Base-by-base conservation (phyloP, 2,113 vertebrate species). In the Progne subis region DNA sequence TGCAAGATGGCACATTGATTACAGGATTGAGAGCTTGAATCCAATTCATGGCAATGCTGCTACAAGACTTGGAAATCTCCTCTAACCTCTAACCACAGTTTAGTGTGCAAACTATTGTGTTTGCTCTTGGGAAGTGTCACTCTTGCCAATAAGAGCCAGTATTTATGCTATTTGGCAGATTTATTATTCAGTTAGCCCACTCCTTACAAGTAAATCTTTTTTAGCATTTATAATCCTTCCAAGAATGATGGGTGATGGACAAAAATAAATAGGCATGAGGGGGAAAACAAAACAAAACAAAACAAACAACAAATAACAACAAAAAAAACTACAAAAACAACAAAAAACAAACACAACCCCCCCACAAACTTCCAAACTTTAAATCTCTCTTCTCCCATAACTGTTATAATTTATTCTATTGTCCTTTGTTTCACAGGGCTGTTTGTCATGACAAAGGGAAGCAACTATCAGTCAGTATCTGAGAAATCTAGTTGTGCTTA, bases 101-200 rank as follows among this genome's bases (percentile, higher is more conserved):
- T 57, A 91, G 93, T 82, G 67, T 55, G 78, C 64, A 92, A 94
- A 90, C 93, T 87, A 86, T 94, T 94, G 93, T 94, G 78, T 88
- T 91, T 85, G 87, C 96, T 91, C 87, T 94, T 82, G 71, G 93
- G 93, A 93, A 94, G 64, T 39, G 39, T 88, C 68, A n/a, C 24
- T 95, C 87, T 90, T 90, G 67, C 93, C 71, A 95, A 59, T 80
- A 44, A 80, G 57, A 93, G 50, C 6, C 75, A 77, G 43, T 77
- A 95, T 90, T 96, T 95, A 80, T 74, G 77, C 55, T 90, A 59
- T 88, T 77, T 94, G 87, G 75, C 82, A 44, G 90, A 80, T 86
- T 90, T 94, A 77, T 88, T 88, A 49, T 94, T 88, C 59, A 65
- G 43, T 97, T 96, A 94, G 95, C 93, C 75, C 91, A 59, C 87